Conservation (phyloP, 2,888 invertebrate species). For the Apotomis betuletana region DNA sequence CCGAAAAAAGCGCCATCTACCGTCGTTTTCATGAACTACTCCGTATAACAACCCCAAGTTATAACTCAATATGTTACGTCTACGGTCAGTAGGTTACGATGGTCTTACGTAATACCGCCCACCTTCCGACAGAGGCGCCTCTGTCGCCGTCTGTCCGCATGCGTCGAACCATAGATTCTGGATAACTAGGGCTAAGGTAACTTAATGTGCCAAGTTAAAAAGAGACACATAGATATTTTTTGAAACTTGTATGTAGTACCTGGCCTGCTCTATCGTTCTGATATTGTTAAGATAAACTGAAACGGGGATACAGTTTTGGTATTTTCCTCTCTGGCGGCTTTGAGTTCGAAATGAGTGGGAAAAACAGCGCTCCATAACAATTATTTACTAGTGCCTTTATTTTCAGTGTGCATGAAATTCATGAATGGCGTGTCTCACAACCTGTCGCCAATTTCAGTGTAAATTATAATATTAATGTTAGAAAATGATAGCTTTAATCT, state of each 20-base stretch:
- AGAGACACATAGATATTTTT: conserved; percentile 22
- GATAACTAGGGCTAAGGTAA: conserved; percentile 21
- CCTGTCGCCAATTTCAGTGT: conserved; percentile 64
- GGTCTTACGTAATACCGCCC: conserved; percentile 32
- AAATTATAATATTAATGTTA: conserved; percentile 70
- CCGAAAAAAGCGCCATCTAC: conserved; percentile 28
- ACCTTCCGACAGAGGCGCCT: conserved; percentile 33
- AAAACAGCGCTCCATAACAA: conserved; percentile 57
- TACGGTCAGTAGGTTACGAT: conserved; percentile 37
- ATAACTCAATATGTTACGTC: conserved; percentile 27
- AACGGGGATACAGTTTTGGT: conserved; percentile 4
- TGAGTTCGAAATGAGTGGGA: conserved; percentile 1
- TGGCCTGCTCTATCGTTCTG: conserved; percentile 14
- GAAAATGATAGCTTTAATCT: conserved; percentile 72
- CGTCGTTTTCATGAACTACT: conserved; percentile 17
- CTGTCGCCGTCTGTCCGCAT: conserved; percentile 31
- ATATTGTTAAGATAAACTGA: conserved; percentile 12
- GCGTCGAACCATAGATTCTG: conserved; percentile 30
- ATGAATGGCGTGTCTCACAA: conserved; percentile 78
- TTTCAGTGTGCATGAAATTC: conserved; percentile 71
- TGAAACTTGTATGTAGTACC: background rate
- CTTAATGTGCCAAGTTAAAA: conserved; percentile 2
- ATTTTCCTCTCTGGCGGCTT: conserved; percentile 12
- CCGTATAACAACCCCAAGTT: conserved; percentile 20
- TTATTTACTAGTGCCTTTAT: conserved; percentile 65